Evolutionary conservation across 1,140 invertebrate species (phyloP), one percentile per base, ranked within the genome.

Genomic region (Teleopsis dalmanni): DNA sequence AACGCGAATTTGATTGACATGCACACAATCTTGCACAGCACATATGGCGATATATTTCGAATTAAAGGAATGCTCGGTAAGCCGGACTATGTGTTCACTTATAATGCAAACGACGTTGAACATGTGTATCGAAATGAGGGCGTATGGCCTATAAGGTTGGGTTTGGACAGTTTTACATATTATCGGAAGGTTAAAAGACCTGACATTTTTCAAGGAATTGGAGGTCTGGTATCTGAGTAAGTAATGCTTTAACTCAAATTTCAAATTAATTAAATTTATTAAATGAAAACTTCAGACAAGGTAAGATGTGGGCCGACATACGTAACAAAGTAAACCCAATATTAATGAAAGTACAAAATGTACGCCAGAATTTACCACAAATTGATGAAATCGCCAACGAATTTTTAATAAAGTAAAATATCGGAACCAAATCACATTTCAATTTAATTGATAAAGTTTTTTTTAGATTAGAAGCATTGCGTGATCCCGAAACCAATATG

Each of bases 401-500:
- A 26, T 69, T 69, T 31, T 16, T 65, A 4, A 35, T 35, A 4
- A 43, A 33, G 46, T 48, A 23, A 27, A n/a, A 1, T 19, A 2
- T n/a, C 10, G n/a, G n/a, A 21, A 36, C 16, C 3, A 1, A 21
- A 11, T 4, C 0, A 0, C 11, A 1, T 23, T 25, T n/a, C 22
- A 1, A 40, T n/a, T 14, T 16, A 3, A 37, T 37, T 9, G 35
- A 37, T 4, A 37, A 8, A 14, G 7, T 18, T 37, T 37, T 19
- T 5, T 8, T 19, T 22, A 45, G 43, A 16, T 19, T 45, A 23
- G 43, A 45, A 23, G 21, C 18, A 13, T 8, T 76, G 18, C 66
- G 76, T 14, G 62, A 78, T 56, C 33, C 52, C 0, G 55, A 73
- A 40, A 72, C 75, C 21, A 74, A 75, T 51, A 74, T 77, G 58